These are phyloP conservation scores for Cyrtodaria siliqua DNA, from an alignment of 2,888 invertebrate genomes.

Conservation along the genomic window DNA sequence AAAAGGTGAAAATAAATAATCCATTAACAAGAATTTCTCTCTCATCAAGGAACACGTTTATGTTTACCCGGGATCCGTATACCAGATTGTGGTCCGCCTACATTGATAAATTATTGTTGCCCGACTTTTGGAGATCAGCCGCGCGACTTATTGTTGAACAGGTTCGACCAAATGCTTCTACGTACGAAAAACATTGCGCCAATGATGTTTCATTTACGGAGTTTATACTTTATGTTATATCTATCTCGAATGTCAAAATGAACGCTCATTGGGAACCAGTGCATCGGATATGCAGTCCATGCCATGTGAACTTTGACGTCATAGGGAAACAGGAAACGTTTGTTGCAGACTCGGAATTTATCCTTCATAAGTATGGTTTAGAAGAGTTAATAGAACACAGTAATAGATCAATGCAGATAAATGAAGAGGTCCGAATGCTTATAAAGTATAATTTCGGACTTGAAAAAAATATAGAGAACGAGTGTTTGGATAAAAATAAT, in stretches of 20 bases:
- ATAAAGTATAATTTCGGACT: constrained; percentile 55
- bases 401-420: constrained; percentile 7
- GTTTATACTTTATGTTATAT: constrained; percentile 52
- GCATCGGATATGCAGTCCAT: constrained; percentile 57
- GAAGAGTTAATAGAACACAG: constrained; percentile 4
- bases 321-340: constrained; percentile 65
- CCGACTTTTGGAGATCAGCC: constrained; percentile 60
- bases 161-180: no score
- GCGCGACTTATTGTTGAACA: constrained; percentile 33
- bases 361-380: constrained; percentile 47
- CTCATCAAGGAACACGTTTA: constrained; percentile 45
- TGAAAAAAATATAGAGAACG: constrained; percentile 8
- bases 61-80: constrained; percentile 66
- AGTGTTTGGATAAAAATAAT: constrained; percentile 41
- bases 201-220: constrained; percentile 59
- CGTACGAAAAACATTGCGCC: constrained; percentile 23
- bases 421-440: constrained; percentile 50
- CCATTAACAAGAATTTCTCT: constrained; percentile 10
- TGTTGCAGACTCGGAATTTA: constrained; percentile 26
- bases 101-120: constrained; percentile 66
- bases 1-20: neutral
- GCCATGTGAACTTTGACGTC: constrained; percentile 53
- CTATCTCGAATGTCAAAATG: neutral
- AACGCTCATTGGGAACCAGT: constrained; percentile 64
- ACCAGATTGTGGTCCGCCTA: constrained; percentile 65